Evolutionary conservation across 2,888 invertebrate species (phyloP).

Genomic region (Hirtodrosophila alboralis): DNA sequence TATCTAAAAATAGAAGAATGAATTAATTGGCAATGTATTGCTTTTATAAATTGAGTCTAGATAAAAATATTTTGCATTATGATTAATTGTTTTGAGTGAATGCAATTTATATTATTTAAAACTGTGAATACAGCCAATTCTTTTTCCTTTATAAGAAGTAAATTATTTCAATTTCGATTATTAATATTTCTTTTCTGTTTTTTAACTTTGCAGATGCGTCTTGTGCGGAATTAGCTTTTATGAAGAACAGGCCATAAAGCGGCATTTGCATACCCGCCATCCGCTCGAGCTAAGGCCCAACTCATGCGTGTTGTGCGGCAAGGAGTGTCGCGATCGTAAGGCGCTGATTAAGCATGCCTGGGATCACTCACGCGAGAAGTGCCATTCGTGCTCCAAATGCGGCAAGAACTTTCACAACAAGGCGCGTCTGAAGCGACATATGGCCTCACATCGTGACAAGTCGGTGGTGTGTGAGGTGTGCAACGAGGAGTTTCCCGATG

Average conservation of each 20-base stretch:
- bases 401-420: constrained; percentile 90
- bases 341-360: constrained; percentile 88
- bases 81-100: too few species aligned
- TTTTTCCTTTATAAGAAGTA: too few species aligned
- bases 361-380: constrained; percentile 88
- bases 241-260: constrained; percentile 87
- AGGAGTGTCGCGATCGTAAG: constrained; percentile 88
- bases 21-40: too few species aligned
- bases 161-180: too few species aligned
- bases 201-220: constrained; percentile 85
- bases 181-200: too few species aligned
- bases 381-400: constrained; percentile 88
- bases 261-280: constrained; percentile 87
- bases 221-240: constrained; percentile 88
- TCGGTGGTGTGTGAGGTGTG: constrained; percentile 89
- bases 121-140: too few species aligned
- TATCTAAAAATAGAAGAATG: too few species aligned
- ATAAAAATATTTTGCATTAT: too few species aligned
- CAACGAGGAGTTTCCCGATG: constrained; percentile 89
- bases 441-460: constrained; percentile 89
- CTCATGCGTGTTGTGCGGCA: constrained; percentile 88
- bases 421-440: constrained; percentile 87
- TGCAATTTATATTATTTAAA: too few species aligned
- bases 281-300: constrained; percentile 87
- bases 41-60: too few species aligned